Percentiles rank a stretch among this genome's conserved stretches.
Conservation (phyloP, 2,797 vertebrate species). For the Crocidura indochinensis region DNA sequence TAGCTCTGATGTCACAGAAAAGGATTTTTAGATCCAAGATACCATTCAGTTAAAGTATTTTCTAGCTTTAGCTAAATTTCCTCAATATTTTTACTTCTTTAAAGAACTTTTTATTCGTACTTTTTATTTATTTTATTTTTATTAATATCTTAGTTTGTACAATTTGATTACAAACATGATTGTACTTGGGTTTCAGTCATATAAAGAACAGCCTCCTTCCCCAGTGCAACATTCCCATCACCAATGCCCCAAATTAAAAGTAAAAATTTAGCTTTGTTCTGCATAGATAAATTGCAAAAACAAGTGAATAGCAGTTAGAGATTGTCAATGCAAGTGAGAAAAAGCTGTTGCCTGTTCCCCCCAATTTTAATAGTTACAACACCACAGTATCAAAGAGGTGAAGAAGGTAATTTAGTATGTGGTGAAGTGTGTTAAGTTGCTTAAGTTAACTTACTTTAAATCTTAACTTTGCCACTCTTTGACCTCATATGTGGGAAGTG, state of each 20-base stretch:
- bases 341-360: slow-evolving; percentile 79
- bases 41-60: slow-evolving; percentile 14
- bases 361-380: slow-evolving; percentile 70
- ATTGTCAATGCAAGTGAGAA: slow-evolving; percentile 74
- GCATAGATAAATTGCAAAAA: slow-evolving; percentile 84
- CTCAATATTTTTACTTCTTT: slow-evolving; percentile 39
- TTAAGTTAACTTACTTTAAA: slow-evolving; percentile 56
- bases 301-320: slow-evolving; percentile 67
- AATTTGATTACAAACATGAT: no score
- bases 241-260: no score
- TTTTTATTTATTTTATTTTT: no score
- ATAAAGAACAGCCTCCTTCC: no score
- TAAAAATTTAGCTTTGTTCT: slow-evolving; percentile 69
- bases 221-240: no score
- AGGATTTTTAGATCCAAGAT: slow-evolving; percentile 23
- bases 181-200: no score
- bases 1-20: background rate
- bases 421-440: slow-evolving; percentile 61
- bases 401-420: slow-evolving; percentile 66
- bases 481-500: slow-evolving; percentile 45
- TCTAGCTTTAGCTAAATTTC: slow-evolving; percentile 24
- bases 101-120: background rate
- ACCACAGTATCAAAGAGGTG: slow-evolving; percentile 59
- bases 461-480: slow-evolving; percentile 51
- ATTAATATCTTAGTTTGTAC: no score